Evolutionary conservation across 2,113 vertebrate genomes (phyloP).

Genomic region (Scartelaos histophorus): DNA sequence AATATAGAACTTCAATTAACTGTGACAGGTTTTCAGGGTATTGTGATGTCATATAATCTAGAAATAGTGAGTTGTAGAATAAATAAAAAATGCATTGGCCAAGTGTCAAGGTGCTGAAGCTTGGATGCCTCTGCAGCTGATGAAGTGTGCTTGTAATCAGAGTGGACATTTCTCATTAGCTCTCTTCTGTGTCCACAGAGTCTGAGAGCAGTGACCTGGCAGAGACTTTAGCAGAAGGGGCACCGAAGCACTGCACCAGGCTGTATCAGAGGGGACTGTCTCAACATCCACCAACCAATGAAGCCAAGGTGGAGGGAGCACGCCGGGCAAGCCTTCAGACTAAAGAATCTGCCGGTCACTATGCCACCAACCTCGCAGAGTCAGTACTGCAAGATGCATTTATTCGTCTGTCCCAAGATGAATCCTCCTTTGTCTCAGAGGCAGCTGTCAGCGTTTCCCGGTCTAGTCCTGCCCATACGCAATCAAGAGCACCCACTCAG

Average conservation of each 20-base stretch:
- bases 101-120: constrained; percentile 2
- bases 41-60: background rate
- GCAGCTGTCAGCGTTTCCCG: constrained; percentile 77
- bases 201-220: constrained; percentile 53
- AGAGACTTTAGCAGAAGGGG: constrained; percentile 64
- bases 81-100: background rate
- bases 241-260: constrained; percentile 66
- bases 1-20: background rate
- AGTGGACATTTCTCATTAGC: constrained; percentile 36
- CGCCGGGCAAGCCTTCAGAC: constrained; percentile 40
- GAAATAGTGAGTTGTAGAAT: background rate
- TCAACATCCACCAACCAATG: constrained; percentile 60
- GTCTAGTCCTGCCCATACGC: constrained; percentile 49
- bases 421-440: constrained; percentile 78
- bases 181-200: constrained; percentile 59
- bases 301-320: constrained; percentile 52
- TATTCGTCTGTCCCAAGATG: constrained; percentile 89
- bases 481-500: constrained; percentile 59
- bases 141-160: constrained; percentile 26
- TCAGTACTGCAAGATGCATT: constrained; percentile 95
- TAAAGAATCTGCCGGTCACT: constrained; percentile 81
- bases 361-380: constrained; percentile 91
- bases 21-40: background rate
- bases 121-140: constrained; percentile 22
- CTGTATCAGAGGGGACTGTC: constrained; percentile 63